Evolutionary conservation across 2,888 invertebrate genomes (phyloP), one percentile per base, ranked within the genome.

Genomic region (Rhagium mordax): DNA sequence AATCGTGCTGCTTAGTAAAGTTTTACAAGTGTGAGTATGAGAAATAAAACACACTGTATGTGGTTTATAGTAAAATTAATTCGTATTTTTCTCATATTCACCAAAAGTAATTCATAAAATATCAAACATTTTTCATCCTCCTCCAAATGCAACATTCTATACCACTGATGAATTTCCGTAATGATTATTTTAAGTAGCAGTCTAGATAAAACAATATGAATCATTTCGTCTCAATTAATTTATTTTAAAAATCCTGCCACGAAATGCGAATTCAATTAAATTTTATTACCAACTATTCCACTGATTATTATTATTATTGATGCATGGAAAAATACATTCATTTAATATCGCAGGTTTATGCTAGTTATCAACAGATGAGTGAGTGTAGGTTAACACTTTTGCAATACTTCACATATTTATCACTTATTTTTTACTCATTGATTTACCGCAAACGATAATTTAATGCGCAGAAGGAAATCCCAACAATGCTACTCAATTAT

Each of bases 311-410:
- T 13, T 59, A 10, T 59, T 18, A 33, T 16, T 33, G 59, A 33
- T 59, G 59, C 57, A 59, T 59, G 59, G 59, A 59, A 59, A 59
- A 59, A 29, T 59, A 59, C 59, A 27, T n/a, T 7, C 55, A 8
- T 2, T 41, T 41, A 33, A 13, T 10, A 33, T 33, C 33, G 24
- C 55, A 24, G 24, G 21, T 24, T 53, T n/a, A 20, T 53, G 21
- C 53, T 20, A 53, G 55, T 57, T 16, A 57, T n/a, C 15, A 13
- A 57, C n/a, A 24, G 27, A 57, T 57, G n/a, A 27, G 55, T 27
- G 27, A 57, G 27, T 27, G 27, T 15, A n/a, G 15, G 27, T 57
- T 55, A 27, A 57, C 16, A 57, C 24, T 57, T 57, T 57, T 57
- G 55, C 21, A 27, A 24, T 57, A 13, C 16, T 57, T 6, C 10